A percentile compares a stretch with the other conserved stretches of the same genome.
Evolutionary conservation across 2,888 invertebrate species (phyloP).

Genomic region (Ptychoptera albimana): DNA sequence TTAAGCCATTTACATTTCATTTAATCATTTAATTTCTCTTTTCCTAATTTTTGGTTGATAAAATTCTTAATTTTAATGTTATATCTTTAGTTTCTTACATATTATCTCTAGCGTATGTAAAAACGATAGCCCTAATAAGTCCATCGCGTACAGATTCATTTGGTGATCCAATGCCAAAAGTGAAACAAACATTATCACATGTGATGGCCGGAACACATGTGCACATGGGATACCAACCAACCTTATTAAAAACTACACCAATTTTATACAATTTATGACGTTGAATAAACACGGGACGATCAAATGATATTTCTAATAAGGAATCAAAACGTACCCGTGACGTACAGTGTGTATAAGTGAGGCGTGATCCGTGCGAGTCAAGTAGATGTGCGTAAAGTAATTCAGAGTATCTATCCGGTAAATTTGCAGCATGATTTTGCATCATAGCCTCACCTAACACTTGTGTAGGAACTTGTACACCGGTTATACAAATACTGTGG

Average conservation of each 20-base stretch:
- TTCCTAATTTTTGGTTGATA: too few relatives aligned
- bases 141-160: conserved; percentile 60
- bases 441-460: conserved; percentile 29
- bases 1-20: too few relatives aligned
- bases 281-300: conserved; percentile 63
- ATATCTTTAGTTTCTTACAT: too few relatives aligned
- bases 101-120: conserved; percentile 28
- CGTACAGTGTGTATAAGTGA: conserved; percentile 71
- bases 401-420: conserved; percentile 44
- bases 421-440: conserved; percentile 9
- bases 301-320: conserved; percentile 63
- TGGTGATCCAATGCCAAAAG: conserved; percentile 56
- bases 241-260: conserved; percentile 66
- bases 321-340: conserved; percentile 57
- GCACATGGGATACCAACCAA: conserved; percentile 69
- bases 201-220: conserved; percentile 49
- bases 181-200: conserved; percentile 56
- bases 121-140: conserved; percentile 62
- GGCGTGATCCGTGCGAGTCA: conserved; percentile 61
- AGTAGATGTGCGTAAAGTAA: conserved; percentile 66
- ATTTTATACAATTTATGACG: conserved; percentile 55
- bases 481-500: conserved; percentile 61
- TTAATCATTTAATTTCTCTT: too few relatives aligned
- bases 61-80: too few relatives aligned
- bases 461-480: conserved; percentile 55